Evolutionary conservation across 1,140 invertebrate species (phyloP).

Genomic region (Pseudomyrmex gracilis): DNA sequence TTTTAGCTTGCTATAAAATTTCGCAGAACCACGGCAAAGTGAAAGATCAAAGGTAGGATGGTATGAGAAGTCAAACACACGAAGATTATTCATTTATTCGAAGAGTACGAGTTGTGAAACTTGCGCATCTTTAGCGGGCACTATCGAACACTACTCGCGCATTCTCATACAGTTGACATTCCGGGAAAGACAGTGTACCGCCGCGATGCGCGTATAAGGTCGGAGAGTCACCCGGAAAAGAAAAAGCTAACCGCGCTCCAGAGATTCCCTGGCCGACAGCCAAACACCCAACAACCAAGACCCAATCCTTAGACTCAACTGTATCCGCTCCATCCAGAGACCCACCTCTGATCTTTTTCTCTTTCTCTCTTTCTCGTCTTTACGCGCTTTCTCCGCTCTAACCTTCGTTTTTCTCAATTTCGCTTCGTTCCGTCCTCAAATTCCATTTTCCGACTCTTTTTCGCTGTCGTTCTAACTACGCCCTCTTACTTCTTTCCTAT

Average conservation of each 20-base stretch:
- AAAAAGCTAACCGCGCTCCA: slow-evolving; percentile 75
- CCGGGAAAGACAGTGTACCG: slow-evolving; percentile 36
- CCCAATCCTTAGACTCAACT: slow-evolving; percentile 74
- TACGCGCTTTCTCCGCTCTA: slow-evolving; percentile 29
- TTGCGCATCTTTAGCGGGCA: slow-evolving; percentile 1
- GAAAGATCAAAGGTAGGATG: slow-evolving; percentile 14
- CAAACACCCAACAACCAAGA: slow-evolving; percentile 79
- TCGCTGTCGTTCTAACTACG: slow-evolving; percentile 62
- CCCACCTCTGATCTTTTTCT: slow-evolving; percentile 65
- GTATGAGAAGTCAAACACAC: slow-evolving; percentile 24
- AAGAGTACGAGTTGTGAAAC: slow-evolving; percentile 45
- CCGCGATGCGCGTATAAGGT: slow-evolving; percentile 37
- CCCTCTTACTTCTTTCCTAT: slow-evolving; percentile 55
- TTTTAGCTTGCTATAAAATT: neutral
- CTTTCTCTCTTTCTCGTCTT: slow-evolving; percentile 60
- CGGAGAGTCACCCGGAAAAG: slow-evolving; percentile 64
- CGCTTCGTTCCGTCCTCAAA: slow-evolving; percentile 46
- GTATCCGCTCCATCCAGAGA: slow-evolving; percentile 72
- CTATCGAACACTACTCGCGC: slow-evolving; percentile 8
- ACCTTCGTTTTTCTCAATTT: slow-evolving; percentile 39
- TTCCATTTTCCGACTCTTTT: slow-evolving; percentile 71
- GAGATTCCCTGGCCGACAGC: slow-evolving; percentile 78
- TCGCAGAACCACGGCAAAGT: neutral
- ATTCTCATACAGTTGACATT: slow-evolving; percentile 38
- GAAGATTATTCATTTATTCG: neutral